Evolutionary conservation across 2,113 vertebrate genomes (phyloP), one percentile per base, ranked within the genome.

Genomic region (Solenodon paradoxus): DNA sequence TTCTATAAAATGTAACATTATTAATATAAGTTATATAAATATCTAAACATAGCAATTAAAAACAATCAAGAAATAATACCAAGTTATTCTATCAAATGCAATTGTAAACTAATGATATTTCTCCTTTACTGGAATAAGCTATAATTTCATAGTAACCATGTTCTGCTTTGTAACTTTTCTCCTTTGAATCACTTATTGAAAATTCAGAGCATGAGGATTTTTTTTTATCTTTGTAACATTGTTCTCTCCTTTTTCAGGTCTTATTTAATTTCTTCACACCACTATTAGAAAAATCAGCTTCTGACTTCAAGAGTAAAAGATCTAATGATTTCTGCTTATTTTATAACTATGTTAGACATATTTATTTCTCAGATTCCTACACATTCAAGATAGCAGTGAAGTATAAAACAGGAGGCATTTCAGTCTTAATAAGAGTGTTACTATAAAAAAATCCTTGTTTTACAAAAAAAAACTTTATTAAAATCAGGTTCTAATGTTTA

Each of bases 261-360:
- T 45, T 74, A 28, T 95, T 96, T 93, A 93, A 95, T 93, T 93
- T 97, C 78, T 87, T 72, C 68, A 89, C 24, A 90, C 2, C n/a
- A n/a, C 64, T 83, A 26, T 96, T 71, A 77, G 55, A 95, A 80
- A 93, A 91, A 57, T 45, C 9, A 57, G 2, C 22, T 63, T 93
- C 64, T 20, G 24, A 42, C 32, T 89, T 92, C 77, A 84, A 94
- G 45, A 26, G 22, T 30, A 90, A 51, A 53, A 61, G 30, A 84
- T 28, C 61, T 74, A 64, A 49, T 63, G 51, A 17, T 66, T 61
- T 84, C 26, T 85, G 10, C 88, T 90, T 90, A 22, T 71, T 81
- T 95, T 77, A 68, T 1, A 53, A 16, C 9, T 77, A n/a, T 64
- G 12, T n/a, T 69, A 59, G 28, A 55, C 42, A 53, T 9, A 22